These are phyloP conservation scores for Nycteola revayana DNA, from an alignment of 2,888 invertebrate genomes.

Conservation along the genomic window DNA sequence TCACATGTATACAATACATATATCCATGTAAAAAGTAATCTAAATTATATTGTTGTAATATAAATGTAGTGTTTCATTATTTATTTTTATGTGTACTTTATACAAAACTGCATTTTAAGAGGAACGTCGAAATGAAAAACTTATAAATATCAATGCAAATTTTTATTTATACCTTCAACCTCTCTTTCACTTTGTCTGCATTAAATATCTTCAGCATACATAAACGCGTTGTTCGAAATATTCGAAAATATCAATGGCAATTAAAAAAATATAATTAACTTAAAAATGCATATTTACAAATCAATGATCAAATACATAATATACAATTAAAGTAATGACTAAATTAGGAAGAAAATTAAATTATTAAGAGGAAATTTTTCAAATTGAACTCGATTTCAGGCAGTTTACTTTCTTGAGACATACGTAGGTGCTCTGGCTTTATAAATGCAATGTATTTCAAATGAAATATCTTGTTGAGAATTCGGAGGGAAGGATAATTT, in stretches of 20 bases:
- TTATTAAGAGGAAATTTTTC: constrained; percentile 52
- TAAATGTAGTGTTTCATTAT: constrained; percentile 55
- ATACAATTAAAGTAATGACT: constrained; percentile 80
- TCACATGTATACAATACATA: constrained; percentile 39
- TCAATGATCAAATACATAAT: constrained; percentile 73
- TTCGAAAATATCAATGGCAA: constrained; percentile 75
- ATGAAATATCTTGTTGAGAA: constrained; percentile 33
- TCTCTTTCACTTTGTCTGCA: constrained; percentile 59
- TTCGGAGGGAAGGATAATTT: constrained; percentile 58
- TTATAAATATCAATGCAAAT: constrained; percentile 68
- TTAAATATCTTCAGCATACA: constrained; percentile 73
- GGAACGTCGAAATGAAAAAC: constrained; percentile 51
- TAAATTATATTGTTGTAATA: constrained; percentile 71
- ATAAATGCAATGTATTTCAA: constrained; percentile 55
- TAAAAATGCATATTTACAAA: constrained; percentile 79
- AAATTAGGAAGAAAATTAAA: constrained; percentile 60
- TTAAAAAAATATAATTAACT: constrained; percentile 73
- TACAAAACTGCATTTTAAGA: not conserved
- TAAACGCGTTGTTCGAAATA: constrained; percentile 57
- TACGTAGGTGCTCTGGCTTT: constrained; percentile 41
- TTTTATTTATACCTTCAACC: constrained; percentile 74
- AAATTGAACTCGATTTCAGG: constrained; percentile 51
- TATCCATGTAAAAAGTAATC: constrained; percentile 58
- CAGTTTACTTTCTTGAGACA: constrained; percentile 47
- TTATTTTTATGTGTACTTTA: constrained; percentile 30